Base-by-base conservation (phyloP, 2,113 vertebrate genomes). In the Neogale vison region DNA sequence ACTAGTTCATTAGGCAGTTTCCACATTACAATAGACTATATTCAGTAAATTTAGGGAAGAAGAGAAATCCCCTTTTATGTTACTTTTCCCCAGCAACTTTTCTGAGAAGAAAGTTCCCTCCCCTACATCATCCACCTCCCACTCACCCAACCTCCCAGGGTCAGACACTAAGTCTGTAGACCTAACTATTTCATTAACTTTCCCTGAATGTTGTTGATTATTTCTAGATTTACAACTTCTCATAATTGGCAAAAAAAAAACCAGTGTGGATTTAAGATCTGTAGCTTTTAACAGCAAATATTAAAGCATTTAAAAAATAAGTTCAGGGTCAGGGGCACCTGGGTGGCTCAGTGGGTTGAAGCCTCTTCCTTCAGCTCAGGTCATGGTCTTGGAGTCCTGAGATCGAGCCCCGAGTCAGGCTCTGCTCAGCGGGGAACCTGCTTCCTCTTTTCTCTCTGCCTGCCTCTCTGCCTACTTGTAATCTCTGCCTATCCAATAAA, bases 161-260 rank as follows among this genome's bases (percentile, higher is more conserved):
- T 71, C 92, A 95, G 85, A 84, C 47, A 63, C 36, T 76, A 81
- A 81, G 29, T 45, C 65, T 29, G 6, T 21, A 90, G 31, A 95
- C 1, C 11, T 45, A 89, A 9, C 72, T 83, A 24, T 94, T 95
- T 86, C 36, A 80, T 76, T 77, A 31, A 77, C 72, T 88, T 76
- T 85, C 55, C 39, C 90, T 96, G 47, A 80, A 86, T 24, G 84
- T 67, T 85, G 11, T 67, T 80, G 11, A 50, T 63, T 79, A 69
- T 92, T 89, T 86, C 83, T 72, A 97, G 26, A 83, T 92, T 91
- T 67, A 85, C 24, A 55, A 80, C 26, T 34, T 80, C 55, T 89
- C 86, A 63, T 59, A 86, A 86, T 63, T 88, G 36, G 34, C 23
- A 34, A 92, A 92, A 42, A 5, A 42, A 42, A 42, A 42, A 79